These are phyloP conservation scores for Nipponacmea schrenckii DNA, from an alignment of 2,888 invertebrate species.

Conservation along the genomic window DNA sequence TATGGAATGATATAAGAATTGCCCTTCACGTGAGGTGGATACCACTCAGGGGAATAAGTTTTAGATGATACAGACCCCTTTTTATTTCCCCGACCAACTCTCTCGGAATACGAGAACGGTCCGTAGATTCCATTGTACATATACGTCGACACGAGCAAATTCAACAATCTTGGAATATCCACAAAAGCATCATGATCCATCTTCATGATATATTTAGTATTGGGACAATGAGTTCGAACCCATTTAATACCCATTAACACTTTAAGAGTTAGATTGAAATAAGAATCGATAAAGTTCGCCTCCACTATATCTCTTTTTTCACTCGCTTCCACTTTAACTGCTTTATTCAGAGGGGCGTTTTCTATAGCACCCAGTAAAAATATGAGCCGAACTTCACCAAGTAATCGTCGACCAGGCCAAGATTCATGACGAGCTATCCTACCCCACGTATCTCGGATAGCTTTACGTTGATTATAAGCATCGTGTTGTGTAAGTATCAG, in stretches of 20 bases:
- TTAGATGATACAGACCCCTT: neutral
- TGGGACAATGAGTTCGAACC: constrained; percentile 1
- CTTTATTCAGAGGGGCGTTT: neutral
- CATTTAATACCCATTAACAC: constrained; percentile 5
- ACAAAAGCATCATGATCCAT: constrained; percentile 10
- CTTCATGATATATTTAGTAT: constrained; percentile 9
- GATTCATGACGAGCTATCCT: neutral
- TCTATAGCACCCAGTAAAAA: neutral
- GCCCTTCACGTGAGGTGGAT: constrained; percentile 11
- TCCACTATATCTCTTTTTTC: neutral
- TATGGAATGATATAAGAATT: constrained; percentile 4
- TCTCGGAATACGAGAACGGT: neutral
- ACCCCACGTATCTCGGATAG: neutral
- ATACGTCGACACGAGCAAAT: neutral
- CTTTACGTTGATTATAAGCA: neutral
- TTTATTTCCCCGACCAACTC: neutral
- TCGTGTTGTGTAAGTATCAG: neutral
- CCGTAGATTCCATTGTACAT: neutral
- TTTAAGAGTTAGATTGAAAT: constrained; percentile 12
- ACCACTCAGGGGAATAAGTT: neutral
- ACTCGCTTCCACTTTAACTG: neutral
- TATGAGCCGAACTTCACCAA: neutral
- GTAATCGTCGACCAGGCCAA: neutral
- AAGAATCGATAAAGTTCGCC: constrained; percentile 10
- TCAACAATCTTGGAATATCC: neutral